A percentile compares a stretch with the other conserved stretches of the same genome.
phyloP scores from a whole-genome alignment of 2,888 invertebrate genomes.

The Drosophila austrosaltans region DNA sequence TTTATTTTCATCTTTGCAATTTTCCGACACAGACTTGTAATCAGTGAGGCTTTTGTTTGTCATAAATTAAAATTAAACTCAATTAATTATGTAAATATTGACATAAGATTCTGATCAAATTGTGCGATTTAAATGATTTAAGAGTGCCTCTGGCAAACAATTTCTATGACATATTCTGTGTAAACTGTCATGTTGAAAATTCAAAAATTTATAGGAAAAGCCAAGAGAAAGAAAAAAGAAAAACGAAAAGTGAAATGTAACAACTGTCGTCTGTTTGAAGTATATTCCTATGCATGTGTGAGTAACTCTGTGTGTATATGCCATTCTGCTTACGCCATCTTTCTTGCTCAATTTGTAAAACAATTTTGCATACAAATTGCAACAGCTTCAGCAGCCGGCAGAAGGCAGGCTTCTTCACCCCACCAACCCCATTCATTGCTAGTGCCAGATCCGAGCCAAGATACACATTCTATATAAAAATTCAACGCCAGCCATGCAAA shows the following conservation, averaged over 20 bases:
- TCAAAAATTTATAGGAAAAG: slow-evolving; percentile 64
- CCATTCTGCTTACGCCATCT: slow-evolving; percentile 73
- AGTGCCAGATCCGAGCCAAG: slow-evolving; percentile 28
- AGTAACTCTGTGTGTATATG: slow-evolving; percentile 23
- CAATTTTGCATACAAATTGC: slow-evolving; percentile 79
- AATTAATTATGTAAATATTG: slow-evolving; percentile 76
- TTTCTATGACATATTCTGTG: background rate
- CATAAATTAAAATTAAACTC: slow-evolving; percentile 73
- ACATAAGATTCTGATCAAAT: slow-evolving; percentile 34
- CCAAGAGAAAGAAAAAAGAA: slow-evolving; percentile 24
- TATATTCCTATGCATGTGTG: slow-evolving; percentile 6
- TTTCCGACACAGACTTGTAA: slow-evolving; percentile 43
- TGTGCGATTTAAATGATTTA: slow-evolving; percentile 4
- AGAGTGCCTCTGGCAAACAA: background rate
- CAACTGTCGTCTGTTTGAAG: slow-evolving; percentile 13
- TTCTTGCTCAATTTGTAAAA: slow-evolving; percentile 79
- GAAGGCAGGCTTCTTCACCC: slow-evolving; percentile 49
- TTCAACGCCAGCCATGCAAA: slow-evolving; percentile 62
- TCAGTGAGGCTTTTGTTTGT: slow-evolving; percentile 69
- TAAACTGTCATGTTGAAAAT: slow-evolving; percentile 34
- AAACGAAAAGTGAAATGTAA: slow-evolving; percentile 41
- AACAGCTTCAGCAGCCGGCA: slow-evolving; percentile 64
- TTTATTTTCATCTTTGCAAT: slow-evolving; percentile 46
- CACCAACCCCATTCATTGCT: slow-evolving; percentile 38
- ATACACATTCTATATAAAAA: slow-evolving; percentile 62